Evolutionary conservation across 2,113 vertebrate species (phyloP).

Genomic region (Syngnathoides biaculeatus): DNA sequence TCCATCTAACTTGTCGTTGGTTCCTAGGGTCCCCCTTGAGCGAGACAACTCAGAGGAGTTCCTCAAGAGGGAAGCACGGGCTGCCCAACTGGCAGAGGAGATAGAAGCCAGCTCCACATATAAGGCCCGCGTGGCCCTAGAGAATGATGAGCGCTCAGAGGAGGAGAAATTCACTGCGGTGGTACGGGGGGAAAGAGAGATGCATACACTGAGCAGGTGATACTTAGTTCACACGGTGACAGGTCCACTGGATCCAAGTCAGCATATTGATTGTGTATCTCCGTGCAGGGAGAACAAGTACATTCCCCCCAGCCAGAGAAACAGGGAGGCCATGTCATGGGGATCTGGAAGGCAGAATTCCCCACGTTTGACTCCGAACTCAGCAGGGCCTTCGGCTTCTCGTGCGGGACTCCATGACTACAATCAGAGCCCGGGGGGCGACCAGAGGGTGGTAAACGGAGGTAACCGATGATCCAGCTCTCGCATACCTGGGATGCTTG

Average conservation of each 20-base stretch:
- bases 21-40: conserved; percentile 89
- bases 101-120: conserved; percentile 96
- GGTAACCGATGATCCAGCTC: conserved; percentile 70
- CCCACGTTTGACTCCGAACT: conserved; percentile 83
- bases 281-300: conserved; percentile 89
- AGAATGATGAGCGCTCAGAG: conserved; percentile 93
- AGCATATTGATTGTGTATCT: conserved; percentile 5
- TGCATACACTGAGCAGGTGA: conserved; percentile 85
- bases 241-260: not conserved
- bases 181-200: conserved; percentile 85
- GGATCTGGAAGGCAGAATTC: conserved; percentile 90
- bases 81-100: conserved; percentile 96
- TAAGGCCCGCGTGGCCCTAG: conserved; percentile 93
- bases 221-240: not conserved
- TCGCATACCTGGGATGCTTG: not conserved
- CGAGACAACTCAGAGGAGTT: conserved; percentile 97
- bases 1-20: conserved; percentile 33
- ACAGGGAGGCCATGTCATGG: conserved; percentile 91
- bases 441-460: conserved; percentile 98
- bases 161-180: conserved; percentile 98
- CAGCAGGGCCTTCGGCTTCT: conserved; percentile 79
- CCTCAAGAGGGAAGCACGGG: conserved; percentile 94
- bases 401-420: conserved; percentile 90
- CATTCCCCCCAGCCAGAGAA: conserved; percentile 95
- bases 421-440: conserved; percentile 84